A percentile compares a stretch with the other conserved stretches of the same genome.
phyloP scores from a whole-genome alignment of 1,140 invertebrate species.

The Drosophila funebris region DNA sequence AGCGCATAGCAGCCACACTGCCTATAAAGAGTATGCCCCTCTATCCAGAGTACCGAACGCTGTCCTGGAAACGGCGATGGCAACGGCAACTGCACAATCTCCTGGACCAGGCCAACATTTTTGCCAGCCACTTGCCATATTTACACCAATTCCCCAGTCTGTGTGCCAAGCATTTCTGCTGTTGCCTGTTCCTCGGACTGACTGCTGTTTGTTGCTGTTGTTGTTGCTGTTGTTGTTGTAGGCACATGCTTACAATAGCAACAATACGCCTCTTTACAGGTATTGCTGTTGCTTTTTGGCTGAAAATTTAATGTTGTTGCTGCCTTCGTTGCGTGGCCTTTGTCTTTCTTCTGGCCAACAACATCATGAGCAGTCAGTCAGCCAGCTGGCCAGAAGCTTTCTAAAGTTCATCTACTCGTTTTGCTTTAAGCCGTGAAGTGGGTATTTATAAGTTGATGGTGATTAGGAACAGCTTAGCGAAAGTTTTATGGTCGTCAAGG shows the following conservation, averaged over 20 bases:
- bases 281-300: constrained; percentile 41
- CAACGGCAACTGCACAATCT: not conserved
- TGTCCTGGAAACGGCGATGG: not conserved
- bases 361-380: constrained; percentile 59
- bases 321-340: constrained; percentile 13
- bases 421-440: not conserved
- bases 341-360: constrained; percentile 50
- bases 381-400: constrained; percentile 33
- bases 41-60: constrained; percentile 17
- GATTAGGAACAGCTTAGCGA: not conserved
- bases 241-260: constrained; percentile 41
- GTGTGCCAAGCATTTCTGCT: constrained; percentile 61
- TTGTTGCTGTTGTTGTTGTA: constrained; percentile 40
- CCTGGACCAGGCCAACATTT: constrained; percentile 16
- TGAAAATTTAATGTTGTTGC: constrained; percentile 66
- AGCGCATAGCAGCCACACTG: constrained; percentile 49
- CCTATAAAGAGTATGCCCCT: constrained; percentile 67
- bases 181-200: constrained; percentile 16
- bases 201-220: not conserved
- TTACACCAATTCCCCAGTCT: constrained; percentile 78
- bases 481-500: too few species aligned
- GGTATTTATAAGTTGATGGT: constrained; percentile 30
- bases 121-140: constrained; percentile 74
- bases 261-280: constrained; percentile 22
- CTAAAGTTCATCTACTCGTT: constrained; percentile 45